Evolutionary conservation across 1,140 invertebrate species (phyloP), one percentile per base, ranked within the genome.

Genomic region (Heliconius hermathena): DNA sequence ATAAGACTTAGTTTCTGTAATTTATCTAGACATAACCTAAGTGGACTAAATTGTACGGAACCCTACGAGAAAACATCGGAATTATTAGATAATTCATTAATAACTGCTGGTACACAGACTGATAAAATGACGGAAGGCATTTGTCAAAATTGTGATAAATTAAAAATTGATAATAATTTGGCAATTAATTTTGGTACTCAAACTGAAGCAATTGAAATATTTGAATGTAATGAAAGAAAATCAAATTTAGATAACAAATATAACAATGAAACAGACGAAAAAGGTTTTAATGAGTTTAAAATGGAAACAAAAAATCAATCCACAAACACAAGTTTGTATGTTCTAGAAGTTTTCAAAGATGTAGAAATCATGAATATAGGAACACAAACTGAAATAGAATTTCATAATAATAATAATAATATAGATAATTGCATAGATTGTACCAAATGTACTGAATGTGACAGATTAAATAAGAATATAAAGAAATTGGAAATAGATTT

Each of bases 1-100:
- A 91, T 94, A 74, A 82, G 93, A 41, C 84, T 89, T 5, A 94
- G 93, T 81, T 90, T 93, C 75, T 88, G 84, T 74, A 90, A 89
- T 77, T 85, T 85, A 57, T 87, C 92, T 4, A 66, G 60, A 66
- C 60, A 66, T 72, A 38, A 38, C 13, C 33, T 72, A 38, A 72
- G 8, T 29, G 60, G 13, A 8, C 26, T 66, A 29, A 66, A 66
- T 66, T 74, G 71, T 57, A 82, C 81, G 9, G 74, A 81, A 76
- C 81, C 76, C 29, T 71, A 75, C 46, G 87, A 89, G 22, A 87
- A 85, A 74, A 73, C 70, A 49, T 82, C 46, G 3, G 79, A 38
- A 57, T 16, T 75, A 38, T 26, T 84, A 6, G 84, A 89, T 72
- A 78, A 26, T 1, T 82, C 81, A 3, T 75, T 79, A 9, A 77